Evolutionary conservation across 2,888 invertebrate species (phyloP), one percentile per base, ranked within the genome.

Genomic region (Slavum lentiscoides): DNA sequence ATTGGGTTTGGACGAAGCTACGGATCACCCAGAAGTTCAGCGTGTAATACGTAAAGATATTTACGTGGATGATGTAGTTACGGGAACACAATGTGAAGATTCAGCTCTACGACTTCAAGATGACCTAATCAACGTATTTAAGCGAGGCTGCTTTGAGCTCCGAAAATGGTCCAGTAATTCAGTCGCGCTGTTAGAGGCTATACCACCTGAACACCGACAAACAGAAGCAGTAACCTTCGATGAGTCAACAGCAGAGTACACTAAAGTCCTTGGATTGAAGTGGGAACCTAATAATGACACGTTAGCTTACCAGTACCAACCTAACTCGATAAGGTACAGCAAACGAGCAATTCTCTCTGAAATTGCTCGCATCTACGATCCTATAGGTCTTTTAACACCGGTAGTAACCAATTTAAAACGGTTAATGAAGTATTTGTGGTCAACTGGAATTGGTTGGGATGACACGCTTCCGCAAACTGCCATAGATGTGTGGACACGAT

Each of bases 171-270:
- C n/a, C n/a, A n/a, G n/a, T n/a, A n/a, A n/a, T n/a, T 39, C n/a
- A n/a, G n/a, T n/a, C n/a, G n/a, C n/a, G n/a, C n/a, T n/a, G n/a
- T n/a, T n/a, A n/a, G n/a, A n/a, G n/a, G n/a, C n/a, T n/a, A n/a
- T n/a, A n/a, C n/a, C n/a, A n/a, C n/a, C n/a, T n/a, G n/a, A n/a
- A n/a, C n/a, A n/a, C n/a, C n/a, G n/a, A n/a, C n/a, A n/a, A n/a
- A n/a, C n/a, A n/a, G n/a, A n/a, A n/a, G n/a, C 81, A 81, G n/a
- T 58, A 67, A 61, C 61, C 11, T 61, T 61, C 4, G 61, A 61
- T 23, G 23, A 61, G 11, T 23, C 23, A 9, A 1, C 8, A 9
- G 21, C 61, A 11, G 61, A 61, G 8, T 21, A 61, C 23, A 61
- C 61, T 23, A 61, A 21, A 23, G 61, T 61, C 1, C 23, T 61